Base-by-base conservation (phyloP, 2,797 vertebrate genomes). In the Micropoecilia bifurca region DNA sequence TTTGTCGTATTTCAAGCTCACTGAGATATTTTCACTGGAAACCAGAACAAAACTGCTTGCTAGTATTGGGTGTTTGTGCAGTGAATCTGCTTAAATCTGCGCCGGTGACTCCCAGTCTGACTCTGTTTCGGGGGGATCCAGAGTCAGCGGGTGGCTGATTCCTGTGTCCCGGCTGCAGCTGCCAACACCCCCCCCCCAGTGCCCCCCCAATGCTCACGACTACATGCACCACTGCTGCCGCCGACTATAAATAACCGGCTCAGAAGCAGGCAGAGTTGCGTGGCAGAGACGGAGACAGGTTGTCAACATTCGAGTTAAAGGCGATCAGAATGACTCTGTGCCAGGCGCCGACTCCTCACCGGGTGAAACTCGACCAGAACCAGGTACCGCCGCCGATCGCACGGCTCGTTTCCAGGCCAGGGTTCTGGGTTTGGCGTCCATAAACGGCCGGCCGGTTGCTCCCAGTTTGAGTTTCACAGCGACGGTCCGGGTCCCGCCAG, bases 311-410 rank as follows among this genome's bases (percentile, higher is more conserved):
- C 75, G 90, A 90, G 86, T 86, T 88, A 83, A 91, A 82, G 80
- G 89, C 90, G 89, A 80, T 89, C 88, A 92, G 84, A 92, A 93
- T 95, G 93, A 94, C 90, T 81, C 92, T 95, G 78, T 94, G 94
- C 88, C 90, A 93, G 83, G 82, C 94, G 73, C 83, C 92, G 80
- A 92, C 93, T 14, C 91, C 91, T 45, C 88, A 94, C 85, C 93
- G 88, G 90, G 95, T 95, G 93, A 96, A 96, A 93, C 90, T 95
- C 89, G 95, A 86, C 93, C 95, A 87, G 89, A 96, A 80, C 79
- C 96, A 96, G 96, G 96, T 96, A 95, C 87, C 83, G 86, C 87
- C 75, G 45, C 72, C 71, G 68, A 83, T 79, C 50, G 71, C 48
- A 66, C 69, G 39, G 25, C 72, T 33, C 50, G n/a, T 71, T 91